A percentile compares a stretch with the other conserved stretches of the same genome.
phyloP scores from a whole-genome alignment of 2,113 vertebrate genomes.

The Serilophus lunatus region DNA sequence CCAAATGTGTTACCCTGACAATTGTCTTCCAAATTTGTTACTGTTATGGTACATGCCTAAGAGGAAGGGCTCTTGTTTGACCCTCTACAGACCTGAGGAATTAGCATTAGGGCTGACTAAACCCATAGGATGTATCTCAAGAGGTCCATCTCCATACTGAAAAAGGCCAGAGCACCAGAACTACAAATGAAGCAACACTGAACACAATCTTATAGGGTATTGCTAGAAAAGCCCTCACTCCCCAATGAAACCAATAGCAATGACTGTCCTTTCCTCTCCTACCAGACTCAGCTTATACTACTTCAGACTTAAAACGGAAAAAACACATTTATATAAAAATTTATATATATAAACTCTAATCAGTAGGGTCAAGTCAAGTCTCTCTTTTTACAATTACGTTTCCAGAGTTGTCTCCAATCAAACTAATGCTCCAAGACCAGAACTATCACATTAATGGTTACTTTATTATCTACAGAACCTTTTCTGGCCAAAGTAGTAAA shows the following conservation, averaged over 20 bases:
- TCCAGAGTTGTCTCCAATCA: conserved; percentile 17
- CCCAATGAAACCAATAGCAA: background rate
- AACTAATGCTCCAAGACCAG: conserved; percentile 18
- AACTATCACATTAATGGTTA: conserved; percentile 27
- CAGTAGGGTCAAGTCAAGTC: background rate
- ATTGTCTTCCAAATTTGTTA: background rate
- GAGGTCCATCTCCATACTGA: background rate
- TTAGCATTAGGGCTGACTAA: background rate
- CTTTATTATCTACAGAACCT: conserved; percentile 36
- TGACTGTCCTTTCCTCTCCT: background rate
- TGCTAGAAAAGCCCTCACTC: background rate
- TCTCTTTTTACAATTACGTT: background rate
- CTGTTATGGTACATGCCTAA: background rate
- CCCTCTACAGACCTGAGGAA: background rate
- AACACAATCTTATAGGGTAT: background rate
- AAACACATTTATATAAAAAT: background rate
- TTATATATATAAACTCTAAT: background rate
- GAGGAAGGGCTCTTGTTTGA: background rate
- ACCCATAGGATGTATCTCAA: background rate
- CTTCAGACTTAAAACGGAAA: background rate
- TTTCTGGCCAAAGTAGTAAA: conserved; percentile 26
- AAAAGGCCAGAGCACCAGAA: background rate
- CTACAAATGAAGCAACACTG: background rate
- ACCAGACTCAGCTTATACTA: background rate
- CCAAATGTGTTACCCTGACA: background rate